Conservation (phyloP, 2,888 invertebrate species). For the Athripsodes cinereus region DNA sequence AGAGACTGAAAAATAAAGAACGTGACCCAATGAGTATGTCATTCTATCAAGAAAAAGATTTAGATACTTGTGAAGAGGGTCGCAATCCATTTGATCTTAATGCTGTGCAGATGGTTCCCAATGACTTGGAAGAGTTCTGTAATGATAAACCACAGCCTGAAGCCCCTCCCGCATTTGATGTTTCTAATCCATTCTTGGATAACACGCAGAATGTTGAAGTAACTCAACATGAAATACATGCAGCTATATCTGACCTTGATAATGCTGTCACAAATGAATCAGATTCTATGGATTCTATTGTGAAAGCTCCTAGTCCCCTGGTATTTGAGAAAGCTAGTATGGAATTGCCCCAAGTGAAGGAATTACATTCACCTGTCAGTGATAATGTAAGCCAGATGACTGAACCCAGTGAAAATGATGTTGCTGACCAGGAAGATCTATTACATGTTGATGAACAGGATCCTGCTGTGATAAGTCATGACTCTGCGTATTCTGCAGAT, state of each 20-base stretch:
- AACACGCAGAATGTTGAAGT: conserved; percentile 3
- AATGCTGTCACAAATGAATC: conserved; percentile 30
- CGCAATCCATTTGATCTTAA: conserved; percentile 51
- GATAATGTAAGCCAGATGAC: conserved; percentile 23
- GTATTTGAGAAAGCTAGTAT: conserved; percentile 32
- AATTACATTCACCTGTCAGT: conserved; percentile 16
- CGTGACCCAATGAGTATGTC: conserved; percentile 61
- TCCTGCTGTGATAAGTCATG: conserved; percentile 13
- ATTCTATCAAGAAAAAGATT: conserved; percentile 57
- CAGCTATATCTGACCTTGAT: conserved; percentile 31
- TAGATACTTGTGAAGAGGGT: conserved; percentile 46
- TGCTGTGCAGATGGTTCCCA: conserved; percentile 51
- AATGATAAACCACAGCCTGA: conserved; percentile 31
- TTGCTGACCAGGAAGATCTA: conserved; percentile 13
- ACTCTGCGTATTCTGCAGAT: conserved; percentile 20
- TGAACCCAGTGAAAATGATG: conserved; percentile 23
- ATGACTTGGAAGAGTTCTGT: conserved; percentile 40
- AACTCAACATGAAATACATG: conserved; percentile 29
- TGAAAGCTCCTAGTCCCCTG: conserved; percentile 35
- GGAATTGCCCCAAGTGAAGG: conserved; percentile 12
- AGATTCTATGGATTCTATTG: conserved; percentile 19
- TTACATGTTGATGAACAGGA: not conserved
- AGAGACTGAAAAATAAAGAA: conserved; percentile 51
- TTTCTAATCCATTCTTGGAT: conserved; percentile 18
- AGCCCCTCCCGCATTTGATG: conserved; percentile 10